Evolutionary conservation across 2,113 vertebrate species (phyloP).

Genomic region (Struthidea cinerea): DNA sequence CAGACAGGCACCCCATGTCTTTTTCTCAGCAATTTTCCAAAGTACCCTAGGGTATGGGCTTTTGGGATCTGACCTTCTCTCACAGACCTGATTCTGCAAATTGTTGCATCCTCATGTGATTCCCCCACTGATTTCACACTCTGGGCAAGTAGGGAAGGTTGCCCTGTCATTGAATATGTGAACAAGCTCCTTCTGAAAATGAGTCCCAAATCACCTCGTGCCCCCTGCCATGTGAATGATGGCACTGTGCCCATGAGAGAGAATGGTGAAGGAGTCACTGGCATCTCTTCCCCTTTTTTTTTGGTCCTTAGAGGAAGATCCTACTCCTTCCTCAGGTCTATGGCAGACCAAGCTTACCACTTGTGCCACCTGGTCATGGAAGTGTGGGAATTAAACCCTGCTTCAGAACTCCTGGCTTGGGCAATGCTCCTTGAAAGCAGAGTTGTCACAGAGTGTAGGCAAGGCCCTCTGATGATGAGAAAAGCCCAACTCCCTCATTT

Average conservation of each 20-base stretch:
- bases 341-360: neutral
- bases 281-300: neutral
- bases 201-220: neutral
- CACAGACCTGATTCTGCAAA: neutral
- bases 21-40: neutral
- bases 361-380: neutral
- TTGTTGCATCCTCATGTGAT: neutral
- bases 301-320: neutral
- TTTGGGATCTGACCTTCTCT: neutral
- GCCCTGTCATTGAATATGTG: neutral
- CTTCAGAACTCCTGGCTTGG: neutral
- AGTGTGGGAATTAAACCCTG: neutral
- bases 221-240: neutral
- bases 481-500: neutral
- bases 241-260: neutral
- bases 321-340: neutral
- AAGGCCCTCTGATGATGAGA: neutral
- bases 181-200: neutral
- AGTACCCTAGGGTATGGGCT: neutral
- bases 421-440: neutral
- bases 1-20: neutral
- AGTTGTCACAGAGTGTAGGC: neutral
- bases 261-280: rapidly evolving
- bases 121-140: neutral
- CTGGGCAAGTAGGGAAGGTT: neutral